A percentile compares a stretch with the other conserved stretches of the same genome.
These are phyloP conservation scores for Columbina picui DNA, from an alignment of 2,113 vertebrate species.

Conservation along the genomic window DNA sequence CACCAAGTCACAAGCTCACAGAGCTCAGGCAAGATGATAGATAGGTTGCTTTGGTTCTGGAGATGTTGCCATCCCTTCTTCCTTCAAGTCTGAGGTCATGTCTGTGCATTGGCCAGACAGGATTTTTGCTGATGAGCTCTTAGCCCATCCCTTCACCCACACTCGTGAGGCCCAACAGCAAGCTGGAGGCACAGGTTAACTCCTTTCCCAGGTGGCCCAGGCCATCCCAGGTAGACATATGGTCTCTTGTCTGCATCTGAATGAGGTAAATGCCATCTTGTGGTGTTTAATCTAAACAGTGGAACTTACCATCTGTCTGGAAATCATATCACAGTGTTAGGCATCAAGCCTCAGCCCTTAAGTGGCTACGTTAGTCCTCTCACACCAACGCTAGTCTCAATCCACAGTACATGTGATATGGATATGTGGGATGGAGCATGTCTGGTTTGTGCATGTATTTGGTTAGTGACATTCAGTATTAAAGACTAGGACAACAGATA, in stretches of 20 bases:
- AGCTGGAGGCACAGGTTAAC: not conserved
- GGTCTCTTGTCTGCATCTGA: not conserved
- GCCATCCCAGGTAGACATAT: not conserved
- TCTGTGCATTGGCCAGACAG: not conserved
- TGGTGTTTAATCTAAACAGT: not conserved
- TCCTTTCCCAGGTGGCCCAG: not conserved
- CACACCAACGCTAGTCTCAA: not conserved
- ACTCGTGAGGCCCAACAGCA: not conserved
- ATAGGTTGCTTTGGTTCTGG: not conserved
- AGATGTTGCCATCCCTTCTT: not conserved
- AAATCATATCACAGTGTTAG: not conserved
- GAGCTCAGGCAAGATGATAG: not conserved
- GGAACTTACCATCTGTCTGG: not conserved
- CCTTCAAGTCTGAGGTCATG: not conserved
- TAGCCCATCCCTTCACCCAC: not conserved
- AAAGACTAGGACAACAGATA: not conserved
- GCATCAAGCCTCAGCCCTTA: not conserved
- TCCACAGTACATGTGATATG: fast-evolving
- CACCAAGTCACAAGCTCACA: not conserved
- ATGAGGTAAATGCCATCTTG: not conserved
- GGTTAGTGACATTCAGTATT: not conserved
- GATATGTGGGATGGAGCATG: fast-evolving
- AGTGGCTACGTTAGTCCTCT: not conserved
- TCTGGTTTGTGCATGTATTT: not conserved
- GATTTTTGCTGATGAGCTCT: not conserved